A percentile compares a stretch with the other conserved stretches of the same genome.
phyloP scores from a whole-genome alignment of 1,140 invertebrate genomes.

The Thrips palmi region DNA sequence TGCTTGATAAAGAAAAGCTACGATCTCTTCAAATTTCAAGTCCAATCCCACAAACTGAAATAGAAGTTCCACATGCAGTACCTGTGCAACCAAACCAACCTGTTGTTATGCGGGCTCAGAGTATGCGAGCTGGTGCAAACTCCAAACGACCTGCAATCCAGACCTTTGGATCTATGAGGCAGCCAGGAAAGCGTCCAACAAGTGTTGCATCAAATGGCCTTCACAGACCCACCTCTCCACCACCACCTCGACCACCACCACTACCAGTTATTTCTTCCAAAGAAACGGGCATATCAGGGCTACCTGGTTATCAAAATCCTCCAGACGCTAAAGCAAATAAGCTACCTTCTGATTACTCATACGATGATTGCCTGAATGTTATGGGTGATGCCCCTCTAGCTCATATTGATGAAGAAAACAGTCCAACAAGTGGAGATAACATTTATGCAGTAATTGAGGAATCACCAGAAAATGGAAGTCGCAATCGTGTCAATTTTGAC shows the following conservation, averaged over 20 bases:
- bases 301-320: constrained; percentile 32
- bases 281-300: constrained; percentile 22
- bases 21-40: constrained; percentile 61
- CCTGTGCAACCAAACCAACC: constrained; percentile 26
- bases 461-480: constrained; percentile 22
- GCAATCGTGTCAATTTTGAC: constrained; percentile 10
- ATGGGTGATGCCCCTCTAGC: constrained; percentile 29
- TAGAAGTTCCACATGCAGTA: constrained; percentile 32
- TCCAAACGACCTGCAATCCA: constrained; percentile 38
- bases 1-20: constrained; percentile 45
- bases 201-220: constrained; percentile 38
- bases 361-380: constrained; percentile 57
- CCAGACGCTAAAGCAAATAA: constrained; percentile 17
- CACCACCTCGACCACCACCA: constrained; percentile 36
- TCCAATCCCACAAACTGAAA: constrained; percentile 51
- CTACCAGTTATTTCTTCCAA: not conserved
- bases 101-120: constrained; percentile 51
- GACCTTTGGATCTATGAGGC: constrained; percentile 60
- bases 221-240: constrained; percentile 43
- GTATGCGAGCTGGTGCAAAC: constrained; percentile 39
- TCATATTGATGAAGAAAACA: constrained; percentile 39
- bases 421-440: constrained; percentile 39
- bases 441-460: constrained; percentile 78
- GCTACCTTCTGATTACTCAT: constrained; percentile 32
- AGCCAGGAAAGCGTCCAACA: constrained; percentile 43